Evolutionary conservation across 2,797 vertebrate genomes (phyloP).

Genomic region (Pantherophis alleghaniensis): DNA sequence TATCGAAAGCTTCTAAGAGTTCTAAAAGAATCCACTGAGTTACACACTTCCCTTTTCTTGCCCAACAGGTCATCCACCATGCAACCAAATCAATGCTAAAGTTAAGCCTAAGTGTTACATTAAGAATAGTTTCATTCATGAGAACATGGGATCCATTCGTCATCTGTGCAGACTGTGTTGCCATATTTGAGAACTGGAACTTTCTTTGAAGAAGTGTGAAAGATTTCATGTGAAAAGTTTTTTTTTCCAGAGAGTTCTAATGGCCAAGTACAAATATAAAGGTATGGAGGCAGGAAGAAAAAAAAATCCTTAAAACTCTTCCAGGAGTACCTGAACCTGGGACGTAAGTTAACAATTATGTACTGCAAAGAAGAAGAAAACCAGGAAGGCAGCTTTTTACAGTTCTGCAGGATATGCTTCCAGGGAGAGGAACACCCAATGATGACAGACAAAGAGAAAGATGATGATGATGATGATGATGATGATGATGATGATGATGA

Average conservation of each 20-base stretch:
- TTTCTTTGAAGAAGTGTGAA: background rate
- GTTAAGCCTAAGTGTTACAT: background rate
- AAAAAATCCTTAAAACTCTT: background rate
- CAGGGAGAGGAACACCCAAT: background rate
- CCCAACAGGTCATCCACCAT: background rate
- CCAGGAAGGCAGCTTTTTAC: background rate
- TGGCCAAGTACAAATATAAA: background rate
- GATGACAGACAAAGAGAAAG: background rate
- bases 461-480: no score
- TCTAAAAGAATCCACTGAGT: background rate
- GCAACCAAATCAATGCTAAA: background rate
- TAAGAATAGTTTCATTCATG: background rate
- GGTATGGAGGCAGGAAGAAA: background rate
- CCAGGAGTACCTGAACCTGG: background rate
- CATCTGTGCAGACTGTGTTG: background rate
- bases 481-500: no score
- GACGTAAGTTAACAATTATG: background rate
- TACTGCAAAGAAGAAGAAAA: background rate
- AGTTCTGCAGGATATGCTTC: background rate
- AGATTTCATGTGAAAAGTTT: background rate
- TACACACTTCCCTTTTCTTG: background rate
- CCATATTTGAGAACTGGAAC: background rate
- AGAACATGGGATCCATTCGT: background rate
- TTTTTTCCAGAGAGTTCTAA: background rate
- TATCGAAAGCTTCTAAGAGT: background rate